phyloP scores from a whole-genome alignment of 64 coral and sea anemone species.

The Stylophora pistillata region DNA sequence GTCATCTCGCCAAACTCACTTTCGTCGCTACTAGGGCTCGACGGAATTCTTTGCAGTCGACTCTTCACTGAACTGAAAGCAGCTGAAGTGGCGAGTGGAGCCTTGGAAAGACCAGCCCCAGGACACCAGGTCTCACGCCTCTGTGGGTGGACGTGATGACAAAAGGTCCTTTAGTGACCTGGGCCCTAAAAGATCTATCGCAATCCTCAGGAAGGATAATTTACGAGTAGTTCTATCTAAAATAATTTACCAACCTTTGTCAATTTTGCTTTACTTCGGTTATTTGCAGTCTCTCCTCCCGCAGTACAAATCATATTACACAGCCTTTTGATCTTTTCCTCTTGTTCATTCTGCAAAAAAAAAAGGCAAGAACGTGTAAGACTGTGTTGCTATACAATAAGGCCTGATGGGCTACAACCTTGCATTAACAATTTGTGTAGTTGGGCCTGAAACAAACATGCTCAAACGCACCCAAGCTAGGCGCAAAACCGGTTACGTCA shows the following conservation, averaged over 20 bases:
- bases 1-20: conserved; percentile 44
- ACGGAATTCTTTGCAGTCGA: neutral
- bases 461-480: too few species aligned
- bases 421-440: too few species aligned
- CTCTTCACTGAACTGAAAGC: conserved; percentile 2
- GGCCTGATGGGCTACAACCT: too few species aligned
- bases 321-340: conserved; percentile 21
- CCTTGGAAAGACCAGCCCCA: conserved; percentile 38
- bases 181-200: neutral
- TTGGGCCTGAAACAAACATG: too few species aligned
- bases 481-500: too few species aligned
- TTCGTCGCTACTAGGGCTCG: conserved; percentile 33
- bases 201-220: too few species aligned
- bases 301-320: conserved; percentile 41
- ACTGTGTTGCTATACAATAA: too few species aligned
- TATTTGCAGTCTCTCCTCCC: neutral
- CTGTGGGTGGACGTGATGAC: neutral
- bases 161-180: neutral
- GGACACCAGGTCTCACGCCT: conserved; percentile 64
- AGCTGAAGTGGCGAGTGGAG: conserved; percentile 45
- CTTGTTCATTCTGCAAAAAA: conserved; percentile 9
- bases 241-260: conserved; percentile 15
- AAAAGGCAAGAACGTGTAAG: too few species aligned
- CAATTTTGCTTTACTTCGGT: neutral
- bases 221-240: too few species aligned